These are phyloP conservation scores for Ctenosaura bakeri DNA, from an alignment of 2,797 vertebrate genomes.

Conservation along the genomic window DNA sequence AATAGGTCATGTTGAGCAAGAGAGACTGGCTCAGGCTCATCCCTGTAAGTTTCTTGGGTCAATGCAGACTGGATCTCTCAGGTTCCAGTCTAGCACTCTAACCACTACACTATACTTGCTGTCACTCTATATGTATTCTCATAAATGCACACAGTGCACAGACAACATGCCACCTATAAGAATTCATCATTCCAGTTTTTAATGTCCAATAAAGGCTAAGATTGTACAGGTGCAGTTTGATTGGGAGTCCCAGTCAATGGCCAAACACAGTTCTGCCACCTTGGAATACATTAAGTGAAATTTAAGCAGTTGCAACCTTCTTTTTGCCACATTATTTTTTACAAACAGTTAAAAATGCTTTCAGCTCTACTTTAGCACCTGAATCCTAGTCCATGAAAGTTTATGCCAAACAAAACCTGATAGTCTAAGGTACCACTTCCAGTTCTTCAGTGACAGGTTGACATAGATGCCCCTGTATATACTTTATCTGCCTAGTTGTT, in stretches of 20 bases:
- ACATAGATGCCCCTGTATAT: background rate
- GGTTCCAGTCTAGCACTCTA: too few species aligned
- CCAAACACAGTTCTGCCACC: background rate
- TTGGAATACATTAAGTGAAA: background rate
- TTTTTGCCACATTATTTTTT: background rate
- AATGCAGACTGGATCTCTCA: too few species aligned
- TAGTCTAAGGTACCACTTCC: too few species aligned
- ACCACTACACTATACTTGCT: too few species aligned
- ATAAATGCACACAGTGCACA: background rate
- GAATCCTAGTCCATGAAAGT: too few species aligned
- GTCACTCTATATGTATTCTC: background rate
- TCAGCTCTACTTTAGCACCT: too few species aligned
- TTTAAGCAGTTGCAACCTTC: background rate
- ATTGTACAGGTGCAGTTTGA: background rate
- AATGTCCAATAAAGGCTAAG: background rate
- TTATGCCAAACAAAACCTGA: too few species aligned
- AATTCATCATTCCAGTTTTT: background rate
- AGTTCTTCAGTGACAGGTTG: background rate
- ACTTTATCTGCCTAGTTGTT: background rate
- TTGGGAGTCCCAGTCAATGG: background rate
- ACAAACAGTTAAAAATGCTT: background rate
- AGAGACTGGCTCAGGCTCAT: too few species aligned
- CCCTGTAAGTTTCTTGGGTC: too few species aligned
- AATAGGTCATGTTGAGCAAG: too few species aligned
- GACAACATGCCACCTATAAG: background rate